phyloP scores from a whole-genome alignment of 2,888 invertebrate species.

The Trichopria drosophilae region DNA sequence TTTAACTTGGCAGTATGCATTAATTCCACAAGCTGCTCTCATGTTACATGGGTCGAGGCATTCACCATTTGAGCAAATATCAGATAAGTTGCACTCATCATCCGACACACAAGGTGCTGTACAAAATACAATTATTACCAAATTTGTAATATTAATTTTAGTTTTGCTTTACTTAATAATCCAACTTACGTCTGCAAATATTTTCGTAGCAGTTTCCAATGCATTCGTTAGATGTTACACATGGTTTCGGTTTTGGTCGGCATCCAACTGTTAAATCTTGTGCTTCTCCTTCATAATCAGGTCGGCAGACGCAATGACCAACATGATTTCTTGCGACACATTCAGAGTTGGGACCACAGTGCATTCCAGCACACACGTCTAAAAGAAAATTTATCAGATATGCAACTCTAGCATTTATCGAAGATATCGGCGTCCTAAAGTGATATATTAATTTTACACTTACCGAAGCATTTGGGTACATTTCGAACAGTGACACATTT shows the following conservation, averaged over 20 bases:
- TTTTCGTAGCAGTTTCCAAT: constrained; percentile 77
- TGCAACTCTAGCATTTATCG: neutral
- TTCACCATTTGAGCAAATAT: constrained; percentile 80
- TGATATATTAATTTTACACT: constrained; percentile 5
- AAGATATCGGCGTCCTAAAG: neutral
- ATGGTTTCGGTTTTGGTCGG: constrained; percentile 72
- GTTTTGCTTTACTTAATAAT: constrained; percentile 23
- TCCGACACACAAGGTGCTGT: constrained; percentile 76
- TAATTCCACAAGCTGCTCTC: constrained; percentile 79
- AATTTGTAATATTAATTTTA: constrained; percentile 17
- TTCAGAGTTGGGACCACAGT: constrained; percentile 83
- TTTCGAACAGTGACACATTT: constrained; percentile 74
- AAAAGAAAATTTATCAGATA: constrained; percentile 40
- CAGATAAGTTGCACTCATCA: constrained; percentile 77
- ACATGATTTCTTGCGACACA: constrained; percentile 77
- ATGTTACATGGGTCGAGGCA: constrained; percentile 79
- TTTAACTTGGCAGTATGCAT: constrained; percentile 73
- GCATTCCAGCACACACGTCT: constrained; percentile 77
- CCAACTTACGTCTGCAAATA: constrained; percentile 76
- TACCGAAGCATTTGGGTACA: constrained; percentile 76
- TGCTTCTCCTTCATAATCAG: constrained; percentile 78
- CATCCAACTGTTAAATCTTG: constrained; percentile 73
- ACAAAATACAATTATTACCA: constrained; percentile 15
- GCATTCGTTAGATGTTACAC: constrained; percentile 74
- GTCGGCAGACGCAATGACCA: constrained; percentile 77